Evolutionary conservation across 2,797 vertebrate genomes (phyloP).

Genomic region (Smutsia temminckii): DNA sequence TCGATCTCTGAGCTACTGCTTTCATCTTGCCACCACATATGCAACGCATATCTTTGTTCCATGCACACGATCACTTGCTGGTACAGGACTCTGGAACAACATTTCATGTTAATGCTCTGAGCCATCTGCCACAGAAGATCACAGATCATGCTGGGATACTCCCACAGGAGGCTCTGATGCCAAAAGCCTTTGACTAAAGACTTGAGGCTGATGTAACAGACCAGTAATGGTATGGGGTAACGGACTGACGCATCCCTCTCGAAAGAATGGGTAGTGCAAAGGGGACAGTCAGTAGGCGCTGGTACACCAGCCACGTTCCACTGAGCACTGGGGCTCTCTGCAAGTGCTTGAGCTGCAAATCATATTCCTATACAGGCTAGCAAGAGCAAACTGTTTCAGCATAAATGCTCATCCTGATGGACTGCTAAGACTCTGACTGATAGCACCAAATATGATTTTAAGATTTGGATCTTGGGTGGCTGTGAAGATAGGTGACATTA

Average conservation of each 20-base stretch:
- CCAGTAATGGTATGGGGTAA: background rate
- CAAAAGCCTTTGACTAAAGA: constrained; percentile 31
- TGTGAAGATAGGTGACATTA: background rate
- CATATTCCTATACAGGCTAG: background rate
- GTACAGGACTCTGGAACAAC: background rate
- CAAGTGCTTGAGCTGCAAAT: background rate
- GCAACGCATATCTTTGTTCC: background rate
- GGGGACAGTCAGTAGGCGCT: too few species aligned
- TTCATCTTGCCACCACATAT: background rate
- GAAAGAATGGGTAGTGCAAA: background rate
- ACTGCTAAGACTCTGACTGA: background rate
- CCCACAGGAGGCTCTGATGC: background rate
- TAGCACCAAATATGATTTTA: background rate
- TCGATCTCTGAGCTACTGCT: background rate
- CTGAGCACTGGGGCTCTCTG: background rate
- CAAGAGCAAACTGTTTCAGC: background rate
- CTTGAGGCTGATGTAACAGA: constrained; percentile 15
- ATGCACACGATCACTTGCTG: background rate
- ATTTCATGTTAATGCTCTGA: background rate
- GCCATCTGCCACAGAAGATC: constrained; percentile 40
- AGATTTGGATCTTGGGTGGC: background rate
- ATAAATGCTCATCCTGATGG: background rate
- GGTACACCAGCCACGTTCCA: background rate
- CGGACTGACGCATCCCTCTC: background rate
- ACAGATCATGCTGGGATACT: constrained; percentile 4